Percentiles rank a stretch among this genome's conserved stretches.
Evolutionary conservation across 2,797 vertebrate genomes (phyloP).

Genomic region (Decapterus maruadsi): DNA sequence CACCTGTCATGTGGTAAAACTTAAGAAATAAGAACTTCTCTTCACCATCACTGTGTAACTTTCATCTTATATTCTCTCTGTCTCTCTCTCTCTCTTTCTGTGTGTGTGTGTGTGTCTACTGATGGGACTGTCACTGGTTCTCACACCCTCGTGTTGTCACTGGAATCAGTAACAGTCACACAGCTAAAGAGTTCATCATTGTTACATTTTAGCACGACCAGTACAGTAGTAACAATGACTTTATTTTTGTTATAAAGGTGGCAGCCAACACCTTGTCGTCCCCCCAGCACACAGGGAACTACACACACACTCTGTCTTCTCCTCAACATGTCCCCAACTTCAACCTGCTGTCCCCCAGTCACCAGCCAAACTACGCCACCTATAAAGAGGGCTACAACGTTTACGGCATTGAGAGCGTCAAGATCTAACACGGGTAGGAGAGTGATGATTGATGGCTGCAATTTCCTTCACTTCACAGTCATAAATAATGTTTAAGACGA

Average conservation of each 20-base stretch:
- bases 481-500: slow-evolving; percentile 49
- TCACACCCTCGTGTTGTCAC: not conserved
- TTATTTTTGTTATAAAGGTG: slow-evolving; percentile 85
- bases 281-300: slow-evolving; percentile 81
- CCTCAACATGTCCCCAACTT: slow-evolving; percentile 78
- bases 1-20: no score
- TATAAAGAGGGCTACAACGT: slow-evolving; percentile 99
- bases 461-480: slow-evolving; percentile 63
- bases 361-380: slow-evolving; percentile 95
- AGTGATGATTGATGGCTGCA: slow-evolving; percentile 86
- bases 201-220: not conserved
- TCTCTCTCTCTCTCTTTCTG: not conserved
- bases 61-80: not conserved
- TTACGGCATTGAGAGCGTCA: slow-evolving; percentile 99
- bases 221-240: slow-evolving; percentile 61
- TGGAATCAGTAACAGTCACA: not conserved
- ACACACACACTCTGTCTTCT: slow-evolving; percentile 80
- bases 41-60: not conserved
- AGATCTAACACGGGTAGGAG: slow-evolving; percentile 99
- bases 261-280: slow-evolving; percentile 93
- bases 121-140: no score
- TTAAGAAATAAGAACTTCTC: not conserved
- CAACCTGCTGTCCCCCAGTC: slow-evolving; percentile 80
- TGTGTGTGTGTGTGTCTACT: not conserved
- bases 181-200: slow-evolving; percentile 4